Evolutionary conservation across 2,888 invertebrate genomes (phyloP).

Genomic region (Chrysina gloriosa): DNA sequence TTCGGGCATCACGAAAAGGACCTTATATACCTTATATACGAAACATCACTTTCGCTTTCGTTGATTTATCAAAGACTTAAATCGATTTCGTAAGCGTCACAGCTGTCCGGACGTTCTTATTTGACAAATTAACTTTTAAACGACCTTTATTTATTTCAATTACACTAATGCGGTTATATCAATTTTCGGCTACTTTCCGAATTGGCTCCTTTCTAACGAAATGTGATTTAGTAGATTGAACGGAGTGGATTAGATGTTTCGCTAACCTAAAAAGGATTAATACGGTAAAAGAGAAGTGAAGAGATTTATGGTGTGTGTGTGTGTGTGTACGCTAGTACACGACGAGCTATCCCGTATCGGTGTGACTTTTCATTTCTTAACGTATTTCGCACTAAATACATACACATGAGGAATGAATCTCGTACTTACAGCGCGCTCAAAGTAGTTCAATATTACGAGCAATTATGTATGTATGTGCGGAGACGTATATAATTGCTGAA

Average conservation of each 20-base stretch:
- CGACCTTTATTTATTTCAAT: conserved; percentile 24
- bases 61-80: conserved; percentile 10
- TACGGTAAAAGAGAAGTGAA: not conserved
- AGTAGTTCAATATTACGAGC: too few species aligned
- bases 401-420: too few species aligned
- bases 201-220: not conserved
- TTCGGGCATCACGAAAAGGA: too few species aligned
- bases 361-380: too few species aligned
- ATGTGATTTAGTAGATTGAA: conserved; percentile 23
- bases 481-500: too few species aligned
- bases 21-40: too few species aligned
- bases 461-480: too few species aligned
- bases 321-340: not conserved
- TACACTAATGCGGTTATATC: conserved; percentile 33
- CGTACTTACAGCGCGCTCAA: too few species aligned
- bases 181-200: not conserved
- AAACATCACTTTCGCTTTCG: not conserved
- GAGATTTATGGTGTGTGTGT: not conserved
- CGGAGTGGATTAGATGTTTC: not conserved
- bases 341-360: too few species aligned
- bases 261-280: not conserved
- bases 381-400: too few species aligned
- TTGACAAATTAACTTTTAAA: conserved; percentile 26
- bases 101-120: not conserved
- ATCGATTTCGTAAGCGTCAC: conserved; percentile 5